Evolutionary conservation across 2,113 vertebrate species (phyloP).

Genomic region (Picathartes gymnocephalus): DNA sequence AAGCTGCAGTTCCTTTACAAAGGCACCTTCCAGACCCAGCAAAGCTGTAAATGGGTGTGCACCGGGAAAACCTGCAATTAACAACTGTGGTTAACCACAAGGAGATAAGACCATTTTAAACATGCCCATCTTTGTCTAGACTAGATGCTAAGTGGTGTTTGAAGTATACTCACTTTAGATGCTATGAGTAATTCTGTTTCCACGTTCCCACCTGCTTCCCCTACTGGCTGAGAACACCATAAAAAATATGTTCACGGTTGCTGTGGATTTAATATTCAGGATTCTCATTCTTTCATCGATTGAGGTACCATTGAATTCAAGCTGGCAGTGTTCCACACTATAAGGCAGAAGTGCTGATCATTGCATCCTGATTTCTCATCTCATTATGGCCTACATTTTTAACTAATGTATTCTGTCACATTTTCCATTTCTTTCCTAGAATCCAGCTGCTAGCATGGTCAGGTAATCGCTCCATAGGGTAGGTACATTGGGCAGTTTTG

Average conservation of each 20-base stretch:
- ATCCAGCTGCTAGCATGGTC: neutral
- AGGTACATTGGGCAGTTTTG: neutral
- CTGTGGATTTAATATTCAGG: conserved; percentile 10
- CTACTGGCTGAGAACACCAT: conserved; percentile 6
- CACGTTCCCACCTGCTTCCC: conserved; percentile 24
- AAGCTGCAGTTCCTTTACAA: neutral
- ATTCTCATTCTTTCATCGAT: conserved; percentile 31
- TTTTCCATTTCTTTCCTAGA: neutral
- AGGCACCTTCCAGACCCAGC: neutral
- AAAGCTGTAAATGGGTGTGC: neutral
- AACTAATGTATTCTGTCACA: neutral
- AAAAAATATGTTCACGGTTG: neutral
- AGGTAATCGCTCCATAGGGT: neutral
- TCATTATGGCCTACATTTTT: conserved; percentile 8
- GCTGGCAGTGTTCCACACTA: conserved; percentile 19
- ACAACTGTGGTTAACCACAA: conserved; percentile 24
- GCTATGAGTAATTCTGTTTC: conserved; percentile 19
- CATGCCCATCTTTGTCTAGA: neutral
- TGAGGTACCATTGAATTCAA: conserved; percentile 34
- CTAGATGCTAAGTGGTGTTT: neutral
- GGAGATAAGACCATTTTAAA: conserved; percentile 13
- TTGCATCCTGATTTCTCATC: conserved; percentile 18
- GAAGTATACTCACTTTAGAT: neutral
- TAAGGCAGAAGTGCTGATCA: conserved; percentile 39
- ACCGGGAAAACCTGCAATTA: neutral